Conservation (phyloP, 1,140 invertebrate species). For the Rhynchophorus ferrugineus region DNA sequence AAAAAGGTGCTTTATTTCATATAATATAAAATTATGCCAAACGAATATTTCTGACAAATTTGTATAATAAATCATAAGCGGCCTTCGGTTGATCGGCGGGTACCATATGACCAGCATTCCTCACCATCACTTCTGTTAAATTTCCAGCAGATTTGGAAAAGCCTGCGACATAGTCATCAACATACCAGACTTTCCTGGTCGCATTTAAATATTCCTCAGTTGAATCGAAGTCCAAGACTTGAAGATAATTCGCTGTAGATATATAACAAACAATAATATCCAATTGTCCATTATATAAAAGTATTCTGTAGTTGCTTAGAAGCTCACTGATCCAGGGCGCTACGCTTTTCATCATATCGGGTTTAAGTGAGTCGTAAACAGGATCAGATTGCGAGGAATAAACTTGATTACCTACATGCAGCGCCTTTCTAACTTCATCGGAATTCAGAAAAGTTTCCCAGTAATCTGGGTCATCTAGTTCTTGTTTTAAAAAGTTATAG, state of each 20-base stretch:
- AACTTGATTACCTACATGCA: slow-evolving; percentile 45
- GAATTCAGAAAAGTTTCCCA: slow-evolving; percentile 51
- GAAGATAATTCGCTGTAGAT: slow-evolving; percentile 62
- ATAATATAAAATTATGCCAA: too few relatives aligned
- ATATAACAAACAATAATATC: slow-evolving; percentile 79
- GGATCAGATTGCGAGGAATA: slow-evolving; percentile 43
- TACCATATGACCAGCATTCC: slow-evolving; percentile 75
- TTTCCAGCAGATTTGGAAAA: slow-evolving; percentile 63
- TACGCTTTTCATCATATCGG: slow-evolving; percentile 76
- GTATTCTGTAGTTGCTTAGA: slow-evolving; percentile 54
- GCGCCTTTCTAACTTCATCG: slow-evolving; percentile 46
- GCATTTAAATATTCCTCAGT: slow-evolving; percentile 54
- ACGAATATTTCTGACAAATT: slow-evolving; percentile 52
- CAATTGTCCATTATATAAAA: slow-evolving; percentile 74
- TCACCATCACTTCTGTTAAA: slow-evolving; percentile 65
- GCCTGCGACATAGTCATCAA: slow-evolving; percentile 59
- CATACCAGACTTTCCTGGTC: slow-evolving; percentile 54
- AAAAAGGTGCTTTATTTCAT: too few relatives aligned
- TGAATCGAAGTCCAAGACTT: slow-evolving; percentile 55
- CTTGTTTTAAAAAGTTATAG: slow-evolving; percentile 34
- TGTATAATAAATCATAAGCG: slow-evolving; percentile 64
- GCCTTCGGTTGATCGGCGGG: slow-evolving; percentile 68
- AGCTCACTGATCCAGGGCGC: slow-evolving; percentile 66
- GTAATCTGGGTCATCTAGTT: slow-evolving; percentile 41
- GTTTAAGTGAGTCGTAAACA: slow-evolving; percentile 60